Evolutionary conservation across 2,113 vertebrate species (phyloP).

Genomic region (Ophthalmotilapia sp.): DNA sequence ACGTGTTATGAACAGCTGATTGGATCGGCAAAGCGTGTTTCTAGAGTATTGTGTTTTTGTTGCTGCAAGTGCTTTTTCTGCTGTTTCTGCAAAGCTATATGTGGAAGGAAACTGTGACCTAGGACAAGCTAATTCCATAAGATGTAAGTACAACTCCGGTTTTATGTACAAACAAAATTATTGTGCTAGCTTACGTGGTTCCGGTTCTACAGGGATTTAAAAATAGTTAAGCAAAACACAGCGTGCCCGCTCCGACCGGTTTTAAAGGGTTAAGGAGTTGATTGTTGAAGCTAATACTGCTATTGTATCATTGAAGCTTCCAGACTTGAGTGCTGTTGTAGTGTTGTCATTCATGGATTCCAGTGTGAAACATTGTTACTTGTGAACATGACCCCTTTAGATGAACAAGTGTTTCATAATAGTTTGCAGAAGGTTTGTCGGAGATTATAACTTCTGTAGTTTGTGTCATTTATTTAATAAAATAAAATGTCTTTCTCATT

Average conservation of each 20-base stretch:
- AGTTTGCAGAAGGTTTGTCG: not conserved
- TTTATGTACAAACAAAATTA: not conserved
- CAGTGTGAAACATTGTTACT: not conserved
- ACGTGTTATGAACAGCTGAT: not conserved
- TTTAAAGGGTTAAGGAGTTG: not conserved
- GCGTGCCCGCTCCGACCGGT: rapidly evolving
- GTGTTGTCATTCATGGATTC: not conserved
- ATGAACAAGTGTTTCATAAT: not conserved
- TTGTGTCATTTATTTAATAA: not conserved
- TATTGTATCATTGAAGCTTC: not conserved
- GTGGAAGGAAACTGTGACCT: not conserved
- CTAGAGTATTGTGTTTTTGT: not conserved
- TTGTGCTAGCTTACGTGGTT: not conserved
- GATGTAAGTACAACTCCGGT: not conserved
- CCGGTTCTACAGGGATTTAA: not conserved
- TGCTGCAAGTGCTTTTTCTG: not conserved
- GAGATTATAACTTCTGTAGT: not conserved
- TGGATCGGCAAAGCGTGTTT: not conserved
- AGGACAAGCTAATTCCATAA: not conserved
- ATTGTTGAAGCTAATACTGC: not conserved
- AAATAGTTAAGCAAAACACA: not conserved
- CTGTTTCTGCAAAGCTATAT: not conserved
- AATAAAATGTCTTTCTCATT: not conserved
- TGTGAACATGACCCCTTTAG: not conserved
- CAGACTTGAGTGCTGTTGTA: not conserved